Percentiles rank a stretch among this genome's conserved stretches.
phyloP scores from a whole-genome alignment of 2,888 invertebrate species.

The Synanthedon myopaeformis region DNA sequence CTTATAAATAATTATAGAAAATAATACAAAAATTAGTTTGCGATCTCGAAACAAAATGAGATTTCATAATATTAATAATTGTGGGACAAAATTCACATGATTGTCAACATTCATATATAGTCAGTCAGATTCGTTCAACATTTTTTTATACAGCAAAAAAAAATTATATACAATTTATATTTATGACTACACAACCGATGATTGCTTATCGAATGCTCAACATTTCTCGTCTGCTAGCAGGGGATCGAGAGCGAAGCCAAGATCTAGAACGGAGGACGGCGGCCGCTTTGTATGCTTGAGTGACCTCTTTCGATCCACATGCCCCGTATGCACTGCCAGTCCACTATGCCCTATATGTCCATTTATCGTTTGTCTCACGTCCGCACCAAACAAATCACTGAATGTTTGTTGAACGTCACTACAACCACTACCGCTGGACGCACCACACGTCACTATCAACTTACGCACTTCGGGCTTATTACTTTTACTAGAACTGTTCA shows the following conservation, averaged over 20 bases:
- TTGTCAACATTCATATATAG: constrained; percentile 35
- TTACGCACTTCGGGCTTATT: constrained; percentile 62
- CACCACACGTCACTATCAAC: constrained; percentile 61
- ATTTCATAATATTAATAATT: constrained; percentile 48
- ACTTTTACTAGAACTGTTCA: constrained; percentile 49
- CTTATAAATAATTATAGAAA: constrained; percentile 69
- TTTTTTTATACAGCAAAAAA: constrained; percentile 37
- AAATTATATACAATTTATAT: constrained; percentile 42
- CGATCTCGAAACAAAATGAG: constrained; percentile 45
- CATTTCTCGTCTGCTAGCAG: constrained; percentile 65
- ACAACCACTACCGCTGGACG: constrained; percentile 18
- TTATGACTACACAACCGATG: constrained; percentile 58
- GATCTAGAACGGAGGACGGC: constrained; percentile 38
- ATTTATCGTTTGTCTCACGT: constrained; percentile 36
- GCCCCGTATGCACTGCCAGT: constrained; percentile 11
- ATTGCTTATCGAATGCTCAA: constrained; percentile 41
- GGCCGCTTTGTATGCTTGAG: constrained; percentile 35
- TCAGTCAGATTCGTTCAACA: constrained; percentile 40
- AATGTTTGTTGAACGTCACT: constrained; percentile 37
- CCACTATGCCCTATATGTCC: constrained; percentile 27
- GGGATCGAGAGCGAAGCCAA: constrained; percentile 57
- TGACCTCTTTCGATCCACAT: constrained; percentile 9
- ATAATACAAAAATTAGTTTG: constrained; percentile 66
- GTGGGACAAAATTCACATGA: constrained; percentile 45
- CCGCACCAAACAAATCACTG: constrained; percentile 40